phyloP scores from a whole-genome alignment of 2,888 invertebrate species.

The Netelia fuscicornis region DNA sequence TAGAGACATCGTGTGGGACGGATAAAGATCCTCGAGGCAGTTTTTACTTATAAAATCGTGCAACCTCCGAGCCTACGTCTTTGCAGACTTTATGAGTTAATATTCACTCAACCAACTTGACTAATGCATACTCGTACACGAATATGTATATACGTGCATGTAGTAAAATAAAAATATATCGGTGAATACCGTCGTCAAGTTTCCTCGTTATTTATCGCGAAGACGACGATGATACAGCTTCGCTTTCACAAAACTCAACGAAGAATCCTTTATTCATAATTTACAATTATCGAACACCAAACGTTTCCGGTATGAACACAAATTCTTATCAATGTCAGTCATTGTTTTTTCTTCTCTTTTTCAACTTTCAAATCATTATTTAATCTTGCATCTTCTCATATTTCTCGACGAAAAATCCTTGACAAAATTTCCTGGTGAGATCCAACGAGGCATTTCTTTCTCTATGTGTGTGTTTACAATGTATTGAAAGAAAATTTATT shows the following conservation, averaged over 20 bases:
- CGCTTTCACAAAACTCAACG: neutral
- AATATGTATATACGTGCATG: neutral
- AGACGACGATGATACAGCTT: neutral
- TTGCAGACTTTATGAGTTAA: constrained; percentile 47
- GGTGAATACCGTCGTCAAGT: constrained; percentile 3
- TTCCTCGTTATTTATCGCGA: constrained; percentile 5
- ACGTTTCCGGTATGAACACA: constrained; percentile 34
- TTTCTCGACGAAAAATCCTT: constrained; percentile 9
- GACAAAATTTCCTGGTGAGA: neutral
- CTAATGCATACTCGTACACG: constrained; percentile 16
- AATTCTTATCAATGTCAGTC: constrained; percentile 2
- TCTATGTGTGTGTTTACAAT: neutral
- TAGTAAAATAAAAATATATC: constrained; percentile 36
- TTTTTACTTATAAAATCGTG: constrained; percentile 55
- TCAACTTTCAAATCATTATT: constrained; percentile 18
- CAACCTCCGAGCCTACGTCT: constrained; percentile 17
- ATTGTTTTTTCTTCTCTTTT: constrained; percentile 11
- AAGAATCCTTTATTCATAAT: constrained; percentile 1
- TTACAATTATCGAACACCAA: constrained; percentile 17
- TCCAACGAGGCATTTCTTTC: constrained; percentile 13
- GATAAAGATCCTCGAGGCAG: constrained; percentile 59
- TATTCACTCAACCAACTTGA: constrained; percentile 43
- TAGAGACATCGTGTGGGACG: constrained; percentile 75
- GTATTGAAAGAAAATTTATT: neutral
- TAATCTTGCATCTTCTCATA: neutral